A percentile compares a stretch with the other conserved stretches of the same genome.
Evolutionary conservation across 1,140 invertebrate genomes (phyloP).

Genomic region (Ips typographus): DNA sequence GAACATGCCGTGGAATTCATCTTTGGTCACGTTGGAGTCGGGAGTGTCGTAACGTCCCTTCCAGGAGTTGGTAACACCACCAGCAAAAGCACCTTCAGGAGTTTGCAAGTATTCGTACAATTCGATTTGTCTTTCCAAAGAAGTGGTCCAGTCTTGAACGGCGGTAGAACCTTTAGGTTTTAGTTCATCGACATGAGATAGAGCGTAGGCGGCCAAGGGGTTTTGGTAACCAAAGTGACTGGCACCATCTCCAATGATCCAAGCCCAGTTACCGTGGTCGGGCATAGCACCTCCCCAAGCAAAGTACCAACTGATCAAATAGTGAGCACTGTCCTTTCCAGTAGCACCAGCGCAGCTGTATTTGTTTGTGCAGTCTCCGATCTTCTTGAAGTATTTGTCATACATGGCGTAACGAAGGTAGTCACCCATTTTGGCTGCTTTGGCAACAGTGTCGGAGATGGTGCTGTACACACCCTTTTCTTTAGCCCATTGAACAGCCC

Average conservation of each 20-base stretch:
- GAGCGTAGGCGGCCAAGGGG: slow-evolving; percentile 34
- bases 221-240: slow-evolving; percentile 38
- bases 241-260: slow-evolving; percentile 33
- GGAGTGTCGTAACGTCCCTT: slow-evolving; percentile 35
- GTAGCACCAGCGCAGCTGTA: slow-evolving; percentile 22
- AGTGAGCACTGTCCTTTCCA: slow-evolving; percentile 37
- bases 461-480: slow-evolving; percentile 22
- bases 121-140: slow-evolving; percentile 36
- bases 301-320: slow-evolving; percentile 34
- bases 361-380: slow-evolving; percentile 22
- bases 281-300: slow-evolving; percentile 31
- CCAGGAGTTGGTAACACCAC: slow-evolving; percentile 37
- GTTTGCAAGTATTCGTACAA: slow-evolving; percentile 36
- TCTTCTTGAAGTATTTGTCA: slow-evolving; percentile 36
- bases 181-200: slow-evolving; percentile 22
- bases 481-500: slow-evolving; percentile 37
- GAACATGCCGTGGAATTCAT: slow-evolving; percentile 37
- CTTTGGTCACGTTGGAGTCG: slow-evolving; percentile 14
- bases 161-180: slow-evolving; percentile 34
- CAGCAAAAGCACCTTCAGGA: slow-evolving; percentile 36
- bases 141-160: slow-evolving; percentile 32
- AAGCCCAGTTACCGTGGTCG: slow-evolving; percentile 21
- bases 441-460: slow-evolving; percentile 26
- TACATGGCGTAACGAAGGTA: slow-evolving; percentile 34
- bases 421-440: slow-evolving; percentile 35